Base-by-base conservation (phyloP, 2,113 vertebrate genomes). In the Aegithalos caudatus region DNA sequence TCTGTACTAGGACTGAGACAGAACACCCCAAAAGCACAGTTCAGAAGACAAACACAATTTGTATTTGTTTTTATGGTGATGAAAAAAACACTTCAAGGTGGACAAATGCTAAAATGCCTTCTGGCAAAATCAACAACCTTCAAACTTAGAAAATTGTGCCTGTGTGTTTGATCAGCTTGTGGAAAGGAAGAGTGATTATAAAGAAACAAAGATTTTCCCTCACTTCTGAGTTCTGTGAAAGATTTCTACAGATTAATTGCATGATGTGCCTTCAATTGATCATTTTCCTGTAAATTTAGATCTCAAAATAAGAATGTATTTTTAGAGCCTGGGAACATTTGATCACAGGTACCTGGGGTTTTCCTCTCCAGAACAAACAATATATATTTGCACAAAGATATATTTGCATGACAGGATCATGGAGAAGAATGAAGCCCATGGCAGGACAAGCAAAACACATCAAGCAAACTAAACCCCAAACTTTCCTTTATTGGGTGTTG, bases 71-170 rank as follows among this genome's bases (percentile, higher is more conserved):
- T 86, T 45, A 33, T 60, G 44, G 28, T 51, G 90, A 78, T 42
- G 57, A 28, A 69, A 95, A 86, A 87, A 86, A 31, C 67, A 81
- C 74, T 73, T 91, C 67, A 90, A 93, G 83, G 83, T 91, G 87
- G 42, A 86, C 6, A 3, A 94, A 83, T 25, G 29, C 15, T 81
- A 83, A 84, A 57, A 74, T 17, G 35, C 70, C 79, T 92, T 53
- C 47, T 69, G 80, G 91, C 27, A 96, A 95, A 93, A 94, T 33
- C 67, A 93, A 67, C 92, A 88, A 48, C 20, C 40, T 60, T 67
- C 79, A 70, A 60, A 94, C 31, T 57, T 23, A 62, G n/a, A 53
- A 81, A 88, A 65, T 7, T 37, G 25, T 60, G 19, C 6, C 53
- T 78, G 17, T 25, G 38, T 56, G 65, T 85, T 94, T 73, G 71